Evolutionary conservation across 2,888 invertebrate species (phyloP).

Genomic region (Meandrusa payeni): DNA sequence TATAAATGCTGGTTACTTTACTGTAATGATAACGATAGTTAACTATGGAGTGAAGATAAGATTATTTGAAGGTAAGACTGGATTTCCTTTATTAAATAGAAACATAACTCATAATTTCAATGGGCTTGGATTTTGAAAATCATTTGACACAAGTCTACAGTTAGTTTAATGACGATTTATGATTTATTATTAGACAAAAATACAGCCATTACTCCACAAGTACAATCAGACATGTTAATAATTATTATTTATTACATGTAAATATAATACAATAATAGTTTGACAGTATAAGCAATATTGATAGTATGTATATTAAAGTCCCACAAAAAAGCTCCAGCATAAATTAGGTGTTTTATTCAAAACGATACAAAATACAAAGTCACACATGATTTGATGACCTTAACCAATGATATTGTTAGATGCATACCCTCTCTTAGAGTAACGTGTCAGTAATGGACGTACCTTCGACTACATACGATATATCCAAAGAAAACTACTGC

Average conservation of each 20-base stretch:
- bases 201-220: slow-evolving; percentile 67
- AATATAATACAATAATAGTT: too few relatives aligned
- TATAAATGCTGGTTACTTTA: slow-evolving; percentile 18
- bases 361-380: slow-evolving; percentile 10
- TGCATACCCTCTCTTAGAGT: slow-evolving; percentile 56
- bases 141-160: slow-evolving; percentile 5
- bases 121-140: slow-evolving; percentile 4
- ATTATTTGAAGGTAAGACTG: slow-evolving; percentile 16
- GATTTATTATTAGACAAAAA: slow-evolving; percentile 57
- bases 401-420: slow-evolving; percentile 58
- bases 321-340: too few relatives aligned
- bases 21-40: slow-evolving; percentile 19
- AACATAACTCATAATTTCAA: slow-evolving; percentile 11
- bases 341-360: too few relatives aligned
- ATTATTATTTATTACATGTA: too few relatives aligned
- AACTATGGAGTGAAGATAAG: slow-evolving; percentile 18
- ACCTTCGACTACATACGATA: slow-evolving; percentile 81
- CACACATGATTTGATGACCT: slow-evolving; percentile 40
- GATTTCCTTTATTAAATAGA: slow-evolving; percentile 11
- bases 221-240: slow-evolving; percentile 23
- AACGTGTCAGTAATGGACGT: slow-evolving; percentile 77
- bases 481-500: slow-evolving; percentile 82
- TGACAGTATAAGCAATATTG: too few relatives aligned
- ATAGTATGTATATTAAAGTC: too few relatives aligned
- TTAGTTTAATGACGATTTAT: slow-evolving; percentile 10